Evolutionary conservation across 2,888 invertebrate genomes (phyloP).

Genomic region (Deilephila elpenor): DNA sequence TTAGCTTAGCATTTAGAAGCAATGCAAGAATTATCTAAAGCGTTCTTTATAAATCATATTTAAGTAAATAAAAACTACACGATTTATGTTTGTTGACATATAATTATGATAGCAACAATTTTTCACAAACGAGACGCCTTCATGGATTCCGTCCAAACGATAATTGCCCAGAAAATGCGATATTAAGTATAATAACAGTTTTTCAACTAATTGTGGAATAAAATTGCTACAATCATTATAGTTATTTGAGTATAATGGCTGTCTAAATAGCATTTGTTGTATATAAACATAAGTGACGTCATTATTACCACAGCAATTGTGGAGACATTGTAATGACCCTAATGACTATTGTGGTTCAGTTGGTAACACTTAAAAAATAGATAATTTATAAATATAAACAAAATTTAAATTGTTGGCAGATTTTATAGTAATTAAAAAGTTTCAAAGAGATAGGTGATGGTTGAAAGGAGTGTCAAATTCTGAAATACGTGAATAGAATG

Average conservation of each 20-base stretch:
- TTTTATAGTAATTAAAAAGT: no score
- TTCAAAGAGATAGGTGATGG: no score
- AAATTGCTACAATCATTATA: background rate
- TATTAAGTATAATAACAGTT: constrained; percentile 15
- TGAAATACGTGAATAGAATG: no score
- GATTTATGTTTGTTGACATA: background rate
- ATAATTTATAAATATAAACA: no score
- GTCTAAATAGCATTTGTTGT: background rate
- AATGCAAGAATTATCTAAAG: no score
- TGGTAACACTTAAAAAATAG: no score
- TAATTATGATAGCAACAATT: background rate
- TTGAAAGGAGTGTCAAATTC: no score
- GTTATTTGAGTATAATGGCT: constrained; percentile 9
- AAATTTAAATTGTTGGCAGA: no score
- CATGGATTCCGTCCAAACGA: constrained; percentile 57
- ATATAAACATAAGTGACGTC: background rate
- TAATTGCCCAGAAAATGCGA: constrained; percentile 36
- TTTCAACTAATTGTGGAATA: background rate
- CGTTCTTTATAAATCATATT: no score
- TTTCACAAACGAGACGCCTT: constrained; percentile 43
- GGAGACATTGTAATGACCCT: background rate
- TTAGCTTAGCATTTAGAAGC: no score
- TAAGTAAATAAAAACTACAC: no score
- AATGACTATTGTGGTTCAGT: no score
- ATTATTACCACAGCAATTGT: background rate